phyloP scores from a whole-genome alignment of 1,140 invertebrate genomes.

The Listronotus oregonensis region DNA sequence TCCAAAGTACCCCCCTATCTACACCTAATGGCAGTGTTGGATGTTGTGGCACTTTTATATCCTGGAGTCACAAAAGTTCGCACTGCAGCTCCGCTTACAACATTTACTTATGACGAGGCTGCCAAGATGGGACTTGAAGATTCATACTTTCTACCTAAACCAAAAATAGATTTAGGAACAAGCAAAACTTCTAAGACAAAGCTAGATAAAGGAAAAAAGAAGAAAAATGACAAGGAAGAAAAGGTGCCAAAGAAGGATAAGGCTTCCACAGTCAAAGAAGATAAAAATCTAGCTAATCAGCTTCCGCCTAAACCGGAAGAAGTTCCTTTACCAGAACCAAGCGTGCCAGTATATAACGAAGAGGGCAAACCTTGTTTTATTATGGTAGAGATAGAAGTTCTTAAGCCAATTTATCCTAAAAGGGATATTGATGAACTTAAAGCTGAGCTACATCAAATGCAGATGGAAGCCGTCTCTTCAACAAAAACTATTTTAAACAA shows the following conservation, averaged over 20 bases:
- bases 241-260: constrained; percentile 33
- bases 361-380: constrained; percentile 45
- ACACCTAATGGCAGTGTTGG: constrained; percentile 47
- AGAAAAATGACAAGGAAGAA: constrained; percentile 35
- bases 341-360: constrained; percentile 43
- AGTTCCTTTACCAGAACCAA: constrained; percentile 40
- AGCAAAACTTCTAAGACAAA: constrained; percentile 19
- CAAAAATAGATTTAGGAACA: constrained; percentile 3
- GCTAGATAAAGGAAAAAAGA: constrained; percentile 28
- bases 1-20: constrained; percentile 31
- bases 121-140: constrained; percentile 36
- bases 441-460: constrained; percentile 10
- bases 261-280: constrained; percentile 27
- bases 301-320: constrained; percentile 31
- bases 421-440: constrained; percentile 42
- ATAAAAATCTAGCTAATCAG: constrained; percentile 24
- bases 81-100: constrained; percentile 43
- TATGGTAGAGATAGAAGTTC: constrained; percentile 46
- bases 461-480: constrained; percentile 4
- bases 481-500: constrained; percentile 29
- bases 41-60: constrained; percentile 44
- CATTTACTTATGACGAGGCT: constrained; percentile 46
- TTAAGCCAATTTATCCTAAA: constrained; percentile 38
- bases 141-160: constrained; percentile 47
- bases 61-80: constrained; percentile 44